Evolutionary conservation across 1,140 invertebrate species (phyloP), one percentile per base, ranked within the genome.

Genomic region (Anastrepha obliqua): DNA sequence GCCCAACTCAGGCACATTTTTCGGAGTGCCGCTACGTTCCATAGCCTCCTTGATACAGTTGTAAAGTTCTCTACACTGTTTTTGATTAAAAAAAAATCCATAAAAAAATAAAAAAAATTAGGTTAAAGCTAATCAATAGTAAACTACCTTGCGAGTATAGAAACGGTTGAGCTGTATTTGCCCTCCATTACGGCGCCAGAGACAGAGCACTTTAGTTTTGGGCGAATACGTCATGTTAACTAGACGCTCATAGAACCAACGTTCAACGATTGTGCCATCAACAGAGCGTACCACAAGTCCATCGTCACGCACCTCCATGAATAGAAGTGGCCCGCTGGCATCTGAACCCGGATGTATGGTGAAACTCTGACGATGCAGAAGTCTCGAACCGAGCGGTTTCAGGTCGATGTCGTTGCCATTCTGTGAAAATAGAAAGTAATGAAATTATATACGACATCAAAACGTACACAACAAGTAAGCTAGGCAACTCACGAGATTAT

Each of bases 171-270:
- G 95, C 91, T 99, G 97, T 0, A 97, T 98, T 74, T 93, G 92
- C 13, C 97, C 97, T 3, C 97, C 97, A 90, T 97, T 97, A 89
- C 97, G 95, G 88, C 97, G 96, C 98, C 99, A 99, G 67, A 99
- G 95, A 94, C 99, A 99, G 78, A 99, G 94, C 17, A 99, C 97
- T 94, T 98, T 97, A 90, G 97, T 99, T 94, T 99, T 99, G 0
- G 99, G 99, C 90, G 98, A 99, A 93, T 99, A 99, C 0, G 99
- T 99, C 98, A 99, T 99, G 92, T 99, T 99, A 13, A 99, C 98
- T 42, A 99, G 94, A 86, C 98, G 95, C 93, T 99, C 99, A 94
- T 98, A 99, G 98, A 99, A 99, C 98, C 99, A 99, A 93, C 97
- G 95, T 93, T 99, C 99, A 81, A 99, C 97, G 90, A 99, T 99